Evolutionary conservation across 2,113 vertebrate genomes (phyloP), one percentile per base, ranked within the genome.

Genomic region (Cyprinodon brontotheroides): DNA sequence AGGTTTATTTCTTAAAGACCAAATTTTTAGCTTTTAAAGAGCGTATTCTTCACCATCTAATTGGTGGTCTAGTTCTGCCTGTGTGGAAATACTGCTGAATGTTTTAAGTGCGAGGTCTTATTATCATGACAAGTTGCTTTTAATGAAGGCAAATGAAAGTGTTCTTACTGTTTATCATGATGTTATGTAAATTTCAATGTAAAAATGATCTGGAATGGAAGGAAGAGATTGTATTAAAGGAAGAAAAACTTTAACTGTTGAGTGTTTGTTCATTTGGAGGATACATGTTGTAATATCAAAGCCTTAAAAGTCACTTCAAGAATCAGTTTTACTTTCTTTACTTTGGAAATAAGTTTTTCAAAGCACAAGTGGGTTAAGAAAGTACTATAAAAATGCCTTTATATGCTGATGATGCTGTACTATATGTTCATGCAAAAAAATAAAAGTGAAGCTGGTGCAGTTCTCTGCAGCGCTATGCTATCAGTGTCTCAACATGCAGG

Each of bases 151-250:
- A 75, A 83, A 72, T 61, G 38, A 65, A 78, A 71, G 72, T 71
- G 66, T 82, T 78, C 71, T 73, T 75, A 65, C 79, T 8, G n/a
- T 74, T 86, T 72, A 69, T 81, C 80, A 81, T 63, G 80, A 78
- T 75, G 77, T 89, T 74, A 79, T 88, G 89, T 89, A 89, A 79
- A 63, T 47, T 81, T 73, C 45, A 81, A 85, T 67, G 82, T 85
- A 70, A 85, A 87, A 8, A 84, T 83, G 80, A 90, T 78, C 1
- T 71, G 83, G 61, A 82, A 74, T 87, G 85, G 86, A 91, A 87
- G 75, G 74, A 86, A 70, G 80, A 85, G 36, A 76, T 60, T 86
- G 74, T 61, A 92, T 91, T 92, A 91, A 92, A 89, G 74, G 76
- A 80, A 77, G 61, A 74, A 77, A 78, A 83, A 50, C 61, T 74